Evolutionary conservation across 2,888 invertebrate species (phyloP).

Genomic region (Gymnoscelis rufifasciata): DNA sequence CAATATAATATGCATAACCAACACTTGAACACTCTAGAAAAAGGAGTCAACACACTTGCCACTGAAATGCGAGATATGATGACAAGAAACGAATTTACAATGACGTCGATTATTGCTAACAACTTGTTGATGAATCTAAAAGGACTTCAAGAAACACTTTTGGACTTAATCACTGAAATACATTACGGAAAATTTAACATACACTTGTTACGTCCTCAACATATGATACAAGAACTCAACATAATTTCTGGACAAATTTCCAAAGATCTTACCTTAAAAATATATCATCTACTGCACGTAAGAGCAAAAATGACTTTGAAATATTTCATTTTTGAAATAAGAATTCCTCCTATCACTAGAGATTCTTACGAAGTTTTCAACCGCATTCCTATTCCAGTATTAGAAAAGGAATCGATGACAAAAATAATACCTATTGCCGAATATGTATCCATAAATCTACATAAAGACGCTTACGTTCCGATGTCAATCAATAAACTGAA

Average conservation of each 20-base stretch:
- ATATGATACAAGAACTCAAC: not conserved
- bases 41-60: not conserved
- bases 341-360: slow-evolving; percentile 19
- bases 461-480: not conserved
- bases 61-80: not conserved
- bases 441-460: not conserved
- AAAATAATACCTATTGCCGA: not conserved
- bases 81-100: not conserved
- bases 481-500: not conserved
- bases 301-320: slow-evolving; percentile 18
- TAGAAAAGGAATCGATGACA: not conserved
- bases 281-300: slow-evolving; percentile 8
- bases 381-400: not conserved
- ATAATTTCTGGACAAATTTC: slow-evolving; percentile 1
- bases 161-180: not conserved
- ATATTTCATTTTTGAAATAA: slow-evolving; percentile 27
- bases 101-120: not conserved
- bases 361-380: not conserved
- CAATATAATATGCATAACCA: slow-evolving; percentile 1
- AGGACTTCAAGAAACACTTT: not conserved
- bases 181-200: slow-evolving; percentile 1
- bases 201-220: not conserved
- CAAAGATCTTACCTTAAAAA: not conserved
- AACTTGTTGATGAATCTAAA: not conserved
- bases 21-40: not conserved